phyloP scores from a whole-genome alignment of 2,888 invertebrate species.

The Lasioglossum villosulum region DNA sequence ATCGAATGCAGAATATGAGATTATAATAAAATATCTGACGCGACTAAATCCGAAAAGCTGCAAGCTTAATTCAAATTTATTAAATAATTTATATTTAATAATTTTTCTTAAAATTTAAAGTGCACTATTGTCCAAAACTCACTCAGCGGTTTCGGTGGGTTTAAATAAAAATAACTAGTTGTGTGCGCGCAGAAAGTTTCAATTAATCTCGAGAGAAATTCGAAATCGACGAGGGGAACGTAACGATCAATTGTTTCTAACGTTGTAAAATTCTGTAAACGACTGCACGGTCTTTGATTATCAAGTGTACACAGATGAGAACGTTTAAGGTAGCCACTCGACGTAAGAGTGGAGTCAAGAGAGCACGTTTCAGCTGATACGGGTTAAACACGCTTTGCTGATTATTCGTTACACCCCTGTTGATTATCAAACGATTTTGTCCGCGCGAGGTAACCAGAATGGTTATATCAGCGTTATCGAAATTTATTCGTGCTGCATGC shows the following conservation, averaged over 20 bases:
- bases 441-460: constrained; percentile 21
- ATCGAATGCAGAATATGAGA: neutral
- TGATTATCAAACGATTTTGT: constrained; percentile 45
- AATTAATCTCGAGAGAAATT: neutral
- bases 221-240: neutral
- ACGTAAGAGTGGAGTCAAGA: constrained; percentile 13
- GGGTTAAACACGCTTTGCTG: constrained; percentile 42
- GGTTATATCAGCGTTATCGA: constrained; percentile 31
- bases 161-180: neutral
- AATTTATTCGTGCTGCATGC: constrained; percentile 36
- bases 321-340: constrained; percentile 20
- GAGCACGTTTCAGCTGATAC: constrained; percentile 35
- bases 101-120: too few species aligned
- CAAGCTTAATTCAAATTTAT: too few species aligned
- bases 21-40: neutral
- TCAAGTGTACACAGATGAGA: neutral
- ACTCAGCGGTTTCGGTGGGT: too few species aligned
- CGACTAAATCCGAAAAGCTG: neutral
- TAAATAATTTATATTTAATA: too few species aligned
- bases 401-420: constrained; percentile 31
- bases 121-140: neutral
- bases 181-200: neutral
- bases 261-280: neutral
- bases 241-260: neutral
- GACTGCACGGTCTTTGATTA: neutral